These are phyloP conservation scores for Enoplosus armatus DNA, from an alignment of 2,797 vertebrate species.

Conservation along the genomic window DNA sequence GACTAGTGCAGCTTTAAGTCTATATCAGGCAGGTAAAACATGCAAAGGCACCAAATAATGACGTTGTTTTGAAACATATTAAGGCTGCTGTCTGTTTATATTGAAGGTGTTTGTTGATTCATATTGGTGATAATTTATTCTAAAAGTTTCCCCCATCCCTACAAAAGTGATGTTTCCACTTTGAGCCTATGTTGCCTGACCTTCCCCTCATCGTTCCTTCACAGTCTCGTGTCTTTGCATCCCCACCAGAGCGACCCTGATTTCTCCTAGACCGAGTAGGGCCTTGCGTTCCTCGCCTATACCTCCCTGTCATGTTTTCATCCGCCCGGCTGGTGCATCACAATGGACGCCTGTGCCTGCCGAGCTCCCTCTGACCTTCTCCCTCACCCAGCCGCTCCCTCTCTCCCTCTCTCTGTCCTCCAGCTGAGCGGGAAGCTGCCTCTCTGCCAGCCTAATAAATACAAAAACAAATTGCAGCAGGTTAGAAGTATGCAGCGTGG, in stretches of 20 bases:
- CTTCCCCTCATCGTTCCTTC: slow-evolving; percentile 48
- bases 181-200: slow-evolving; percentile 41
- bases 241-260: slow-evolving; percentile 57
- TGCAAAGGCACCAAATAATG: slow-evolving; percentile 1
- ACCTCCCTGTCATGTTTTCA: slow-evolving; percentile 68
- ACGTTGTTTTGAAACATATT: not conserved
- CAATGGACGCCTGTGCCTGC: slow-evolving; percentile 77
- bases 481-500: slow-evolving; percentile 85
- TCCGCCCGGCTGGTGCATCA: slow-evolving; percentile 63
- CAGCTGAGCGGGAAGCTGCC: slow-evolving; percentile 61
- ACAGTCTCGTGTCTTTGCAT: slow-evolving; percentile 38
- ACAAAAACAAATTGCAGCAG: slow-evolving; percentile 86
- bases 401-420: slow-evolving; percentile 5
- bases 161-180: slow-evolving; percentile 40
- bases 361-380: slow-evolving; percentile 78
- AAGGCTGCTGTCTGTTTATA: not conserved
- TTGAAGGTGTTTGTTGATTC: not conserved
- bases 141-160: slow-evolving; percentile 35
- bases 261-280: slow-evolving; percentile 37
- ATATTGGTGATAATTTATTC: slow-evolving; percentile 40
- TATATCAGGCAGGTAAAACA: not conserved
- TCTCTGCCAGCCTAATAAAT: slow-evolving; percentile 79
- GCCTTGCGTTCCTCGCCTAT: slow-evolving; percentile 44
- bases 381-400: slow-evolving; percentile 46
- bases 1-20: not conserved